Percentiles rank a stretch among this genome's conserved stretches.
These are phyloP conservation scores for Carettochelys insculpta DNA, from an alignment of 2,113 vertebrate species.

Conservation along the genomic window DNA sequence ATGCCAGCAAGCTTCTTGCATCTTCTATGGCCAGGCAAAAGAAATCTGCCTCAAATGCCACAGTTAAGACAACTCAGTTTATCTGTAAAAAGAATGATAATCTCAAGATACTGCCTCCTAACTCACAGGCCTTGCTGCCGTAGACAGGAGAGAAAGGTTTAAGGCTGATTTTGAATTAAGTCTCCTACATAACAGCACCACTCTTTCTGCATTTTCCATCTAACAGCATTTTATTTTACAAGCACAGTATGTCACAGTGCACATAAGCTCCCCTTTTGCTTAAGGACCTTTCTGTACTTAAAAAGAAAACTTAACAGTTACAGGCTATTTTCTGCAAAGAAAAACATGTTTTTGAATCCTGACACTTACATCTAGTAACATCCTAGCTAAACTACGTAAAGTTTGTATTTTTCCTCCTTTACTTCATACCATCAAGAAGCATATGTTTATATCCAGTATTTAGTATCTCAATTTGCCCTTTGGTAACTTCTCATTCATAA, in stretches of 20 bases:
- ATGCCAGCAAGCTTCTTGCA: not conserved
- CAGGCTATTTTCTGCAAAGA: not conserved
- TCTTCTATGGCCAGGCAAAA: not conserved
- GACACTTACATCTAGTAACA: not conserved
- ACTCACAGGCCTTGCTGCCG: not conserved
- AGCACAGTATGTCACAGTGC: constrained; percentile 30
- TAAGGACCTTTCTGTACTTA: constrained; percentile 27
- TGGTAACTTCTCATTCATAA: not conserved
- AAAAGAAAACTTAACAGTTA: not conserved
- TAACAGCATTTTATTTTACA: constrained; percentile 19
- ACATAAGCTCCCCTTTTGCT: constrained; percentile 47
- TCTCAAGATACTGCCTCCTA: not conserved
- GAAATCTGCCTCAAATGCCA: not conserved
- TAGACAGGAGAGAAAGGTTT: not conserved
- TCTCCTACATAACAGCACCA: not conserved
- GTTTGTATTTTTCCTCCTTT: not conserved
- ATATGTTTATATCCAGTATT: not conserved
- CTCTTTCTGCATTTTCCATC: not conserved
- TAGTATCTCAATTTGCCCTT: not conserved
- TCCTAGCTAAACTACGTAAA: not conserved
- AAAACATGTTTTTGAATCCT: not conserved
- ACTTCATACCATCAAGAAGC: not conserved
- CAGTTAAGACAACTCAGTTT: not conserved
- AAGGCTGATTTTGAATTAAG: not conserved
- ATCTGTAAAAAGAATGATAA: not conserved